These are phyloP conservation scores for Drosophila repleta DNA, from an alignment of 1,140 invertebrate genomes.

Conservation along the genomic window DNA sequence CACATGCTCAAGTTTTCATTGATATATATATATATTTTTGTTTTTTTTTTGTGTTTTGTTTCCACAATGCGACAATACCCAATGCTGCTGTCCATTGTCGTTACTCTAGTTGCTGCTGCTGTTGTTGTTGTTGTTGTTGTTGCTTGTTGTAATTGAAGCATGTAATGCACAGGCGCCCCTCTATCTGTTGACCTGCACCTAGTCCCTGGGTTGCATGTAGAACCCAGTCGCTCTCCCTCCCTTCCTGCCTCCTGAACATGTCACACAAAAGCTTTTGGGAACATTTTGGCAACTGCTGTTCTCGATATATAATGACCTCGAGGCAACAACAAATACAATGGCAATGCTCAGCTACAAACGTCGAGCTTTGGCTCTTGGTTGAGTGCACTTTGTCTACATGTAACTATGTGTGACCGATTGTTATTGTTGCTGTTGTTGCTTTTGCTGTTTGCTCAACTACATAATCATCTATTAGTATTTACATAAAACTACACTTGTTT, in stretches of 20 bases:
- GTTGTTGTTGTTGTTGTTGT: constrained; percentile 44
- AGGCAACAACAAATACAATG: constrained; percentile 59
- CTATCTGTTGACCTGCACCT: constrained; percentile 22
- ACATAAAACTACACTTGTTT: constrained; percentile 81
- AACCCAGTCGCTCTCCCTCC: background rate
- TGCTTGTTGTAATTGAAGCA: constrained; percentile 76
- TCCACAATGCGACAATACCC: constrained; percentile 67
- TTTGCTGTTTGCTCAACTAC: constrained; percentile 78
- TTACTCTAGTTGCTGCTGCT: constrained; percentile 57
- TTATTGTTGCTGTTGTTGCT: constrained; percentile 48
- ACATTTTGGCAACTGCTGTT: constrained; percentile 81
- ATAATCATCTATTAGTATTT: constrained; percentile 82
- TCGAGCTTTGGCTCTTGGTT: constrained; percentile 68
- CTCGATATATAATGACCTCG: constrained; percentile 82
- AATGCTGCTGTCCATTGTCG: constrained; percentile 48
- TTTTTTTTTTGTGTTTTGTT: constrained; percentile 50
- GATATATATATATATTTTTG: constrained; percentile 16
- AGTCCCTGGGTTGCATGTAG: background rate
- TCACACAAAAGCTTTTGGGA: constrained; percentile 79
- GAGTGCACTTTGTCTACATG: constrained; percentile 80
- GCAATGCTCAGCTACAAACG: constrained; percentile 38
- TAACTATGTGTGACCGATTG: constrained; percentile 77
- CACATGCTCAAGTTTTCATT: background rate
- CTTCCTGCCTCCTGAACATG: constrained; percentile 44
- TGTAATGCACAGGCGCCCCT: constrained; percentile 61